These are phyloP conservation scores for Nomada hirtipes DNA, from an alignment of 2,888 invertebrate species.

Conservation along the genomic window DNA sequence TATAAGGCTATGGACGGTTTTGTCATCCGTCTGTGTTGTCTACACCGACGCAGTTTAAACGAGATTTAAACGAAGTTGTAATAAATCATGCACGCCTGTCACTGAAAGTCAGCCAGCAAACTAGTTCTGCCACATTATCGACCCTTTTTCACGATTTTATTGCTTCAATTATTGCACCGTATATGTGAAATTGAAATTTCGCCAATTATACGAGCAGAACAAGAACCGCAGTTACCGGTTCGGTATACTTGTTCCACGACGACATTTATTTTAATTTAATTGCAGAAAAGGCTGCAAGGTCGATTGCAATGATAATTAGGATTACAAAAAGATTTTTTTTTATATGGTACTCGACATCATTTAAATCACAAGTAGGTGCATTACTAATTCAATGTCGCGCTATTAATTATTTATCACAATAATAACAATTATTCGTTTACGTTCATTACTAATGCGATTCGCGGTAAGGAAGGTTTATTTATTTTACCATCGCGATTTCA, in stretches of 20 bases:
- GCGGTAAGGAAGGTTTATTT: not conserved
- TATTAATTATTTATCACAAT: not conserved
- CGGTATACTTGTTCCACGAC: not conserved
- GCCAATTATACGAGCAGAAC: not conserved
- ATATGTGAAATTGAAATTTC: constrained; percentile 36
- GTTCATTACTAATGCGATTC: not conserved
- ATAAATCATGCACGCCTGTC: constrained; percentile 55
- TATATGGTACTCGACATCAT: not conserved
- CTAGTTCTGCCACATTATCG: constrained; percentile 31
- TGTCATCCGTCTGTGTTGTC: constrained; percentile 32
- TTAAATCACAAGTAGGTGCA: not conserved
- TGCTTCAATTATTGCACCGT: constrained; percentile 26
- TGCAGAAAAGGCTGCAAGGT: not conserved
- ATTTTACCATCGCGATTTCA: not conserved
- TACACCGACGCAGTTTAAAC: constrained; percentile 27
- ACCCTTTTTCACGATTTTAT: constrained; percentile 14
- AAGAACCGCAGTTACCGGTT: not conserved
- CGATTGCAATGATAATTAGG: not conserved
- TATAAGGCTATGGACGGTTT: constrained; percentile 48
- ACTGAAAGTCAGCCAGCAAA: constrained; percentile 47
- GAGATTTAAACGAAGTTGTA: constrained; percentile 50
- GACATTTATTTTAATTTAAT: not conserved
- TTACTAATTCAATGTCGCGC: not conserved
- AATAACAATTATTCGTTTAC: not conserved
- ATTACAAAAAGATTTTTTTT: not conserved